A percentile compares a stretch with the other conserved stretches of the same genome.
Conservation (phyloP, 2,888 invertebrate species). For the Siphlonurus alternatus region DNA sequence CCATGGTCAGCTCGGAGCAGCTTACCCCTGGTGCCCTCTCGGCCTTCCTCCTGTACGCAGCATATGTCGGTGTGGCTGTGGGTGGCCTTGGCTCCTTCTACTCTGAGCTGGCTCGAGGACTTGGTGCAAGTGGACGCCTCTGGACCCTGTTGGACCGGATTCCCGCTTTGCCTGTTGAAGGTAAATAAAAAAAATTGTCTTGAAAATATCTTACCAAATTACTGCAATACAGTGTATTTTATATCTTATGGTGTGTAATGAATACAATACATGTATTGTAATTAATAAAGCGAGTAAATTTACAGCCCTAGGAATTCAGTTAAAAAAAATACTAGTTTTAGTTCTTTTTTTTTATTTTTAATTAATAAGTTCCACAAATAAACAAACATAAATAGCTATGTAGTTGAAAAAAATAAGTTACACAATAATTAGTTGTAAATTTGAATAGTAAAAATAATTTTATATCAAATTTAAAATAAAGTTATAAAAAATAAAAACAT, state of each 20-base stretch:
- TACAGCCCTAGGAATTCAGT: background rate
- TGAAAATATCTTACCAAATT: background rate
- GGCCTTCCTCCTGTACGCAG: constrained; percentile 87
- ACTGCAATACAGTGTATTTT: background rate
- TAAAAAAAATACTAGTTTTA: background rate
- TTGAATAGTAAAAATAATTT: too few relatives aligned
- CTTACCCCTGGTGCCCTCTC: constrained; percentile 77
- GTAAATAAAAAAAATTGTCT: constrained; percentile 28
- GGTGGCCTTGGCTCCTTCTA: constrained; percentile 86
- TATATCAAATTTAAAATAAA: too few relatives aligned
- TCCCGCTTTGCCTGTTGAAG: constrained; percentile 56
- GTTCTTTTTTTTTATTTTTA: too few relatives aligned
- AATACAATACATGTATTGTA: background rate
- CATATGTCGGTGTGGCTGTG: constrained; percentile 80
- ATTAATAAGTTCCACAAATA: too few relatives aligned
- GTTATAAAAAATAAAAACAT: too few relatives aligned
- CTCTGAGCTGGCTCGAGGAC: constrained; percentile 79
- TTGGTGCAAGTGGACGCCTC: constrained; percentile 78
- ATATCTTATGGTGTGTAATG: background rate
- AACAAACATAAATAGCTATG: too few relatives aligned
- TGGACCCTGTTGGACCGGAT: constrained; percentile 77
- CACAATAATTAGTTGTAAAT: too few relatives aligned
- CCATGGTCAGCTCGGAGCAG: constrained; percentile 63
- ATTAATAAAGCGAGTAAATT: too few relatives aligned
- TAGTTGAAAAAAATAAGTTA: too few relatives aligned